Evolutionary conservation across 2,888 invertebrate genomes (phyloP).

Genomic region (Eristalis intricaria): DNA sequence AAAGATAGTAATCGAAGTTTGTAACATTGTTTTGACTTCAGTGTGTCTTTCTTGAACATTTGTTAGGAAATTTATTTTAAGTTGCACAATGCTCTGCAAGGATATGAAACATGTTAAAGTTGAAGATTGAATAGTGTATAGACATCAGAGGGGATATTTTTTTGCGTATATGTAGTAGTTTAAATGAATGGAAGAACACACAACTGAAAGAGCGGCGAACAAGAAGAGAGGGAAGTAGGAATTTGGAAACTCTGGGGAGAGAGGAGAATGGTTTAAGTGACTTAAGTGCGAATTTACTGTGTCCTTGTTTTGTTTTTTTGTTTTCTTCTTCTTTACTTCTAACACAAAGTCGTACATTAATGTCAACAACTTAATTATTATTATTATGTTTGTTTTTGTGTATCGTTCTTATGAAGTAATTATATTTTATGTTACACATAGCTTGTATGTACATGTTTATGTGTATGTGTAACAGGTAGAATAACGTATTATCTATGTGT

Average conservation of each 20-base stretch:
- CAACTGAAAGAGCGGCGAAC: not conserved
- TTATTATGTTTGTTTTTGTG: not conserved
- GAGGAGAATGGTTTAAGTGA: not conserved
- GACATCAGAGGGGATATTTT: not conserved
- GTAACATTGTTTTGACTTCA: not conserved
- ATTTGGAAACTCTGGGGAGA: too few relatives aligned
- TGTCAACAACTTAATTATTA: slow-evolving; percentile 20
- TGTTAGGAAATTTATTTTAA: not conserved
- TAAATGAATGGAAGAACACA: not conserved
- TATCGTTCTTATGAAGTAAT: not conserved
- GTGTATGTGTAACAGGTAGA: slow-evolving; percentile 12
- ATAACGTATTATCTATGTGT: slow-evolving; percentile 39
- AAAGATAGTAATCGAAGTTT: slow-evolving; percentile 9
- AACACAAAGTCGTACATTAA: slow-evolving; percentile 23
- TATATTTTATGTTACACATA: not conserved
- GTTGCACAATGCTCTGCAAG: not conserved
- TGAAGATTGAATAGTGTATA: not conserved
- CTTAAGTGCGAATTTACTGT: slow-evolving; percentile 19
- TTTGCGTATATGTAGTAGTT: too few relatives aligned
- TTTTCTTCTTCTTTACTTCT: not conserved
- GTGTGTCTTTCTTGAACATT: not conserved
- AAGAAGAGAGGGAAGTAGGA: not conserved
- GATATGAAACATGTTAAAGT: not conserved
- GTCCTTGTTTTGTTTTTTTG: too few relatives aligned
- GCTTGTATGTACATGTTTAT: not conserved